phyloP scores from a whole-genome alignment of 1,140 invertebrate species.

The Trissolcus basalis region DNA sequence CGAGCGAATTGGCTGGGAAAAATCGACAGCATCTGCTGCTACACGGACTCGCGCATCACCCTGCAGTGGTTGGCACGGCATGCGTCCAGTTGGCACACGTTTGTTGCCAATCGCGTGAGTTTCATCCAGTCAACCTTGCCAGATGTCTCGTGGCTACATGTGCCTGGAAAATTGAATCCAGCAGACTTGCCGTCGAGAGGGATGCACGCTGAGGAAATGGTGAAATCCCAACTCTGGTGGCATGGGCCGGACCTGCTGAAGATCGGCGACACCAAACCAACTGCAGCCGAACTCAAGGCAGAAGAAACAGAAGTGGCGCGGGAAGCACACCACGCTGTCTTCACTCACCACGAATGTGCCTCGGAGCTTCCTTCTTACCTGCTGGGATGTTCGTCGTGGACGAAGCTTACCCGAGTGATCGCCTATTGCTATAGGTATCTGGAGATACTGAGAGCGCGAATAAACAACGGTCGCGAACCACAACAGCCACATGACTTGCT shows the following conservation, averaged over 20 bases:
- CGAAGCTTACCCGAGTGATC: background rate
- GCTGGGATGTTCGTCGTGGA: too few species aligned
- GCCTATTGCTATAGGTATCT: background rate
- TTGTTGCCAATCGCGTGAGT: slow-evolving; percentile 23
- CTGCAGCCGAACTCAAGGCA: too few species aligned
- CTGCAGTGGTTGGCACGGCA: slow-evolving; percentile 25
- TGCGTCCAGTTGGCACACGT: too few species aligned
- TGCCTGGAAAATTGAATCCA: slow-evolving; percentile 19
- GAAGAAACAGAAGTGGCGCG: too few species aligned
- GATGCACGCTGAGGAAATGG: background rate
- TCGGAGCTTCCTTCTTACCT: too few species aligned
- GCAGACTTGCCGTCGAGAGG: slow-evolving; percentile 17
- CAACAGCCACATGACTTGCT: too few species aligned
- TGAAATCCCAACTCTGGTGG: slow-evolving; percentile 6
- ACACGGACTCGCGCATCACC: slow-evolving; percentile 13
- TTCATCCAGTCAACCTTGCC: slow-evolving; percentile 15
- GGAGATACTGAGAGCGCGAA: background rate
- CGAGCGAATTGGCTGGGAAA: background rate
- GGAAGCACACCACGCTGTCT: too few species aligned
- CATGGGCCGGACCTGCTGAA: slow-evolving; percentile 4
- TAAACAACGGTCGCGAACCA: too few species aligned
- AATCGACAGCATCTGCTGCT: background rate
- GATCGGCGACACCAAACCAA: too few species aligned
- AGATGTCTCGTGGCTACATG: slow-evolving; percentile 9
- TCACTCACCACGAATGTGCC: too few species aligned